phyloP scores from a whole-genome alignment of 1,140 invertebrate genomes.

The Anadara kagoshimensis region DNA sequence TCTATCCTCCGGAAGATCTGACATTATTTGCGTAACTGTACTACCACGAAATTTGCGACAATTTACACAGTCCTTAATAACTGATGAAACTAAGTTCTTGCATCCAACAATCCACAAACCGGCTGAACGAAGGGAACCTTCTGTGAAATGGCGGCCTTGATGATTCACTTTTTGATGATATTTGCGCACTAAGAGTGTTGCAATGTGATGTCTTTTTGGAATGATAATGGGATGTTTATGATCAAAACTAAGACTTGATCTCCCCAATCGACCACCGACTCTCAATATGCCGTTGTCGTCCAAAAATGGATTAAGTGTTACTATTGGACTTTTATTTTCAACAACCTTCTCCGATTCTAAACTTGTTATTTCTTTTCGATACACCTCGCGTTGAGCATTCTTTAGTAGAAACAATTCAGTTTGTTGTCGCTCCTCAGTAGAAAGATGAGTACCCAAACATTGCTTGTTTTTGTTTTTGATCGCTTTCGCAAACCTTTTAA shows the following conservation, averaged over 20 bases:
- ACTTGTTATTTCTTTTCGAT: slow-evolving; percentile 11
- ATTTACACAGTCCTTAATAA: slow-evolving; percentile 5
- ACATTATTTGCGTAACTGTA: slow-evolving; percentile 10
- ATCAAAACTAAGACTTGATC: not conserved
- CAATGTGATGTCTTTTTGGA: slow-evolving; percentile 6
- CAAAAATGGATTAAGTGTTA: slow-evolving; percentile 6
- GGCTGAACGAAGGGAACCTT: slow-evolving; percentile 9
- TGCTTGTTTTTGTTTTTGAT: not conserved
- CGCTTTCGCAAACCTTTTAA: not conserved
- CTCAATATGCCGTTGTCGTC: slow-evolving; percentile 21
- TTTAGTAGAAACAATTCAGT: not conserved
- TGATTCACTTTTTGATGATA: slow-evolving; percentile 15
- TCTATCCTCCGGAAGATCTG: slow-evolving; percentile 1
- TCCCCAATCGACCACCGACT: slow-evolving; percentile 17
- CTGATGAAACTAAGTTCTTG: slow-evolving; percentile 13
- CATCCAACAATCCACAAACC: slow-evolving; percentile 37
- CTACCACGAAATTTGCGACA: slow-evolving; percentile 19
- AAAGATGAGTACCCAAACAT: too few relatives aligned
- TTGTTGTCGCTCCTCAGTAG: not conserved
- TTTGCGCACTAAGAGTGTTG: slow-evolving; percentile 1
- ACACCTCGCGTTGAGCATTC: slow-evolving; percentile 4
- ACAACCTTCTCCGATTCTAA: not conserved
- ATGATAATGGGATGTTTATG: not conserved
- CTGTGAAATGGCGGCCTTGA: slow-evolving; percentile 8
- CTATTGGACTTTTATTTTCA: slow-evolving; percentile 1